These are phyloP conservation scores for Corynorhinus townsendii DNA, from an alignment of 2,113 vertebrate species.

Conservation along the genomic window DNA sequence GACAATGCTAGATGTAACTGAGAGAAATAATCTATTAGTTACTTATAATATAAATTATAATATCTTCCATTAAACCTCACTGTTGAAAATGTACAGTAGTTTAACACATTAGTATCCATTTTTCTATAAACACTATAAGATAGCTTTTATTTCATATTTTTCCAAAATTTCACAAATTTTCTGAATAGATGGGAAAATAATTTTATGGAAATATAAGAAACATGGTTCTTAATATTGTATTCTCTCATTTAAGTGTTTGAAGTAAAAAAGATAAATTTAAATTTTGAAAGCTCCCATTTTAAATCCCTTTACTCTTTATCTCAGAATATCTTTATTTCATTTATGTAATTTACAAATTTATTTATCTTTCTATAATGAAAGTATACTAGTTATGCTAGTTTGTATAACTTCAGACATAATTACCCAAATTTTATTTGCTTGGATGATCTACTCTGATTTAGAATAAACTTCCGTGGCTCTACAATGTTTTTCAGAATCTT, in stretches of 20 bases:
- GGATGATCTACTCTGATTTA: background rate
- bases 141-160: background rate
- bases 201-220: background rate
- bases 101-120: background rate
- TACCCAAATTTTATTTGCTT: conserved; percentile 7
- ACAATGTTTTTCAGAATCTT: background rate
- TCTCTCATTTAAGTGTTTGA: background rate
- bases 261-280: background rate
- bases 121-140: background rate
- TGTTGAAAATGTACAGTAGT: background rate
- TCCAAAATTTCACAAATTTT: background rate
- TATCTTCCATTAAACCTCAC: background rate
- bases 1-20: background rate
- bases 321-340: conserved; percentile 7
- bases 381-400: background rate
- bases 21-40: background rate
- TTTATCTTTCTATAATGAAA: conserved; percentile 27
- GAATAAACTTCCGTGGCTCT: background rate
- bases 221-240: background rate
- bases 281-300: conserved; percentile 5
- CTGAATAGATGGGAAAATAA: background rate
- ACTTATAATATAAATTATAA: background rate
- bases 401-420: conserved; percentile 16
- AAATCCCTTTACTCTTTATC: background rate
- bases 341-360: conserved; percentile 43